A percentile compares a stretch with the other conserved stretches of the same genome.
Evolutionary conservation across 2,113 vertebrate genomes (phyloP).

Genomic region (Cyphomyrus plagiostoma): DNA sequence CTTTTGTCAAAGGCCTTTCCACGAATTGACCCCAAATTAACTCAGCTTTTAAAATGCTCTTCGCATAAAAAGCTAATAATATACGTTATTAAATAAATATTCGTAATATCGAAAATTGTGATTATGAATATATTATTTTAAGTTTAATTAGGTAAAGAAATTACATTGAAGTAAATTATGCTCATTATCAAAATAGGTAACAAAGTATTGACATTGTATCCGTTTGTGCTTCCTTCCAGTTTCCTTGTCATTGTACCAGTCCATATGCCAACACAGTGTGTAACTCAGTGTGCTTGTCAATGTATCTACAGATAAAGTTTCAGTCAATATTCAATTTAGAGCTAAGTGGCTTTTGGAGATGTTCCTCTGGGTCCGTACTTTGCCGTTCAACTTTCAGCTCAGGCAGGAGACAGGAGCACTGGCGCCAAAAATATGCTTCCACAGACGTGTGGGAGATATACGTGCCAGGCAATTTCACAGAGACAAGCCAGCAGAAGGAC

Average conservation of each 20-base stretch:
- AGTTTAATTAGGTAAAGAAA: not conserved
- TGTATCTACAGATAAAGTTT: constrained; percentile 4
- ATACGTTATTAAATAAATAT: not conserved
- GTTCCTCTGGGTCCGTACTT: not conserved
- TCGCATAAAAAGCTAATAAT: not conserved
- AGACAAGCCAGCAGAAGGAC: not conserved
- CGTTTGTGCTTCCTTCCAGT: not conserved
- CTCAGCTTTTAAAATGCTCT: not conserved
- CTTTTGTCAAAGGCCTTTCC: not conserved
- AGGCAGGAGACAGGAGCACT: not conserved
- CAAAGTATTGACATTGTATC: not conserved
- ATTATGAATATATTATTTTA: not conserved
- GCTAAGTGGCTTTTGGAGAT: not conserved
- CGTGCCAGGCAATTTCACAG: not conserved
- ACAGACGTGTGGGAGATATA: not conserved
- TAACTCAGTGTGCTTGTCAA: not conserved
- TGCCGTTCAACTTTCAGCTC: not conserved
- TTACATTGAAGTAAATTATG: not conserved
- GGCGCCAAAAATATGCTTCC: not conserved
- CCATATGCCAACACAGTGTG: not conserved
- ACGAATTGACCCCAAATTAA: not conserved
- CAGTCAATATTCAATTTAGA: not conserved
- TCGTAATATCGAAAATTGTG: not conserved
- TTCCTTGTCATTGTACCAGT: not conserved
- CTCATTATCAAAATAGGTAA: not conserved